These are phyloP conservation scores for Gymnoscopelus microlampas DNA, from an alignment of 2,797 vertebrate genomes.

Conservation along the genomic window DNA sequence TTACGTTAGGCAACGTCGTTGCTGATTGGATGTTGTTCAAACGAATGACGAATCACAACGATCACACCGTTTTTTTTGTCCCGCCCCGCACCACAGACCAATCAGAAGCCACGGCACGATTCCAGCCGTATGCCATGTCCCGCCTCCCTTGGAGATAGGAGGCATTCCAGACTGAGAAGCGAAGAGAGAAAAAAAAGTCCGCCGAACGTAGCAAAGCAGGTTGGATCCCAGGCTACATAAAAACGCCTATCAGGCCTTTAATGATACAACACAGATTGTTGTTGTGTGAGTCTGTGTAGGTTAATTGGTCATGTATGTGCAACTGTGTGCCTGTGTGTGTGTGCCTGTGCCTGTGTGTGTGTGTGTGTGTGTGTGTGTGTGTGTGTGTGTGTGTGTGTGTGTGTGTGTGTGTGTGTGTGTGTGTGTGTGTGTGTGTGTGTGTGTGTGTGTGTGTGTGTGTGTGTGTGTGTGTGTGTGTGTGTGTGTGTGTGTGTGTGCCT, in stretches of 20 bases:
- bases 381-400: slow-evolving; percentile 1
- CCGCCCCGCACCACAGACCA: too few relatives aligned
- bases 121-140: too few relatives aligned
- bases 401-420: slow-evolving; percentile 9
- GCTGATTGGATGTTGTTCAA: too few relatives aligned
- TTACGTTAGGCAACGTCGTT: too few relatives aligned
- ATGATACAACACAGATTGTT: slow-evolving; percentile 74
- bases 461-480: slow-evolving; percentile 1
- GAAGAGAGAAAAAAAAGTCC: too few relatives aligned
- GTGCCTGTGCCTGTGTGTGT: slow-evolving; percentile 41
- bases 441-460: slow-evolving; percentile 40
- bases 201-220: too few relatives aligned
- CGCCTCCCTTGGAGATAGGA: too few relatives aligned
- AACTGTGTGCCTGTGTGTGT: slow-evolving; percentile 16
- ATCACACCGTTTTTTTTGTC: too few relatives aligned
- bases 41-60: too few relatives aligned
- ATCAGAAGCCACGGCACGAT: too few relatives aligned
- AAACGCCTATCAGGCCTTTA: slow-evolving; percentile 71
- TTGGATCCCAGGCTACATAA: too few relatives aligned
- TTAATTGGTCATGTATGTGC: slow-evolving; percentile 67
- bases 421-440: slow-evolving; percentile 21
- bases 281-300: background rate
- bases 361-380: slow-evolving; percentile 12
- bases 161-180: too few relatives aligned
- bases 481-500: background rate